Conservation (phyloP, 2,888 invertebrate genomes). For the Allolobophora icterica region DNA sequence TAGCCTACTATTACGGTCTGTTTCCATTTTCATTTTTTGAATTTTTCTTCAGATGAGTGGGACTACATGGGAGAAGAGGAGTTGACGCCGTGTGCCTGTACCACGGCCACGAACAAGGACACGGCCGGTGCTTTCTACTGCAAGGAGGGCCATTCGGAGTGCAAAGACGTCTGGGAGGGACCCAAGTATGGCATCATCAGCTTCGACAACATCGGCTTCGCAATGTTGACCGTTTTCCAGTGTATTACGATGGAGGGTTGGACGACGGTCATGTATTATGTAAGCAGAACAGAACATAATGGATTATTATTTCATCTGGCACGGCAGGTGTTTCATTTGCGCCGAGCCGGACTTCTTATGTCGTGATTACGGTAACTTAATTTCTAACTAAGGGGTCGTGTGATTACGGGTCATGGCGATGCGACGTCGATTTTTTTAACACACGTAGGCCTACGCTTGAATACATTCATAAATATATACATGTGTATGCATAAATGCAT, state of each 20-base stretch:
- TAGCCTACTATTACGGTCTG: too few relatives aligned
- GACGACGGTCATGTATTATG: conserved; percentile 99
- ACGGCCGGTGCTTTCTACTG: conserved; percentile 57
- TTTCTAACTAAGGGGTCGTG: neutral
- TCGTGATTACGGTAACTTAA: neutral
- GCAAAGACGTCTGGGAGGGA: conserved; percentile 61
- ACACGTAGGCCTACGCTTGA: neutral
- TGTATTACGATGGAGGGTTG: conserved; percentile 99
- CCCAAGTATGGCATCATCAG: conserved; percentile 94
- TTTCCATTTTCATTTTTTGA: too few relatives aligned
- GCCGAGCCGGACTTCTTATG: neutral
- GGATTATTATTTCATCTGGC: neutral
- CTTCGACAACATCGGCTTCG: conserved; percentile 99
- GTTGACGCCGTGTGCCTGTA: conserved; percentile 60
- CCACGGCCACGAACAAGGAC: conserved; percentile 36
- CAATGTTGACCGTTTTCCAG: conserved; percentile 99
- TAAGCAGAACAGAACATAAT: conserved; percentile 68
- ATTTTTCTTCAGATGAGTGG: conserved; percentile 45
- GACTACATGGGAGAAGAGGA: conserved; percentile 57
- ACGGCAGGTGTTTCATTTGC: conserved; percentile 6
- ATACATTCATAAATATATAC: neutral
- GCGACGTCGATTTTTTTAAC: neutral
- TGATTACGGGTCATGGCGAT: neutral
- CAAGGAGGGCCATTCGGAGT: conserved; percentile 57
- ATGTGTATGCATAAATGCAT: too few relatives aligned